These are phyloP conservation scores for Centropristis striata DNA, from an alignment of 2,113 vertebrate species.

Conservation along the genomic window DNA sequence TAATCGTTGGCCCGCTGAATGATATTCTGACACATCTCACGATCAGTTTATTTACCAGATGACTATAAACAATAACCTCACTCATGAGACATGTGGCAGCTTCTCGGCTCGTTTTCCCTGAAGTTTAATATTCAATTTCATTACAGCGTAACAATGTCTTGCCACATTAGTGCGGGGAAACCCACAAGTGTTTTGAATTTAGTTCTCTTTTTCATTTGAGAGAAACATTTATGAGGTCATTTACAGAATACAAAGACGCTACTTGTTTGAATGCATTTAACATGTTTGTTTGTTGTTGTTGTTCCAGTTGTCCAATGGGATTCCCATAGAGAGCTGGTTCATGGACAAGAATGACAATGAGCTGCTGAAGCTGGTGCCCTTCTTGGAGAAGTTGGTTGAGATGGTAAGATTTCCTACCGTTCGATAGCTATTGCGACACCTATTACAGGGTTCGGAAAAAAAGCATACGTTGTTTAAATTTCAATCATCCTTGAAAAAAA, in stretches of 20 bases:
- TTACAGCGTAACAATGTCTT: neutral
- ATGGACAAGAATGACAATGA: conserved; percentile 99
- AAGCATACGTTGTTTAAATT: too few relatives aligned
- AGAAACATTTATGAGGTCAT: neutral
- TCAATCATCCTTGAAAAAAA: too few relatives aligned
- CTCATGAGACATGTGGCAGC: neutral
- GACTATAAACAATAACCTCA: neutral
- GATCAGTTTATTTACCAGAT: neutral
- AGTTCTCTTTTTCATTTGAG: neutral
- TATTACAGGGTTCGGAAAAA: too few relatives aligned
- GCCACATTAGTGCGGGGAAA: neutral
- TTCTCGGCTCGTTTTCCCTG: neutral
- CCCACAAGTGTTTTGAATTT: neutral
- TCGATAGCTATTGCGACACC: neutral
- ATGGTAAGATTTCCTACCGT: conserved; percentile 86
- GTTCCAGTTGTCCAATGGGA: conserved; percentile 96
- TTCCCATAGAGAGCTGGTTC: conserved; percentile 99
- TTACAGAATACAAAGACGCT: neutral
- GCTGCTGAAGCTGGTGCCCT: conserved; percentile 98
- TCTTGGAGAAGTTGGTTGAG: conserved; percentile 99
- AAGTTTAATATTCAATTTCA: neutral
- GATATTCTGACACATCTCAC: neutral
- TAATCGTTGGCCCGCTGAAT: neutral
- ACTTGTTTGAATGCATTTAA: neutral
- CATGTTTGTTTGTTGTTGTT: neutral